Percentiles rank a stretch among this genome's conserved stretches.
Evolutionary conservation across 2,888 invertebrate species (phyloP).

Genomic region (Isotomurus palustris): DNA sequence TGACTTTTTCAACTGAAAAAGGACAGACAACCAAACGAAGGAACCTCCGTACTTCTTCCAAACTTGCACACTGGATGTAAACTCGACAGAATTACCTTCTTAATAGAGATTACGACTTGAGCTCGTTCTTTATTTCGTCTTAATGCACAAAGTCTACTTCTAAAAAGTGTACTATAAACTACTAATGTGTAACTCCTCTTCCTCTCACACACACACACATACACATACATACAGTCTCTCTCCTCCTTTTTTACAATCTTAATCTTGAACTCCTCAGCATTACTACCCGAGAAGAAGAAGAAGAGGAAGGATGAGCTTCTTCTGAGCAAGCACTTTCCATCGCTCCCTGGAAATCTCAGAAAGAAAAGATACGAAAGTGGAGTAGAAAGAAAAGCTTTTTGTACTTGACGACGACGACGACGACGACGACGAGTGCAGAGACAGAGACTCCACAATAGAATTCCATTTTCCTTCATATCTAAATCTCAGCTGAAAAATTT

Average conservation of each 20-base stretch:
- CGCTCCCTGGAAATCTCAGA: no score
- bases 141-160: constrained; percentile 6
- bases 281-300: constrained; percentile 1
- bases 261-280: constrained; percentile 6
- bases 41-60: not conserved
- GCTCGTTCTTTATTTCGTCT: constrained; percentile 10
- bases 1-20: not conserved
- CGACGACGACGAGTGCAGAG: no score
- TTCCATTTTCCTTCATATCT: no score
- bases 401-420: no score
- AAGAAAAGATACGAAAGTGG: no score
- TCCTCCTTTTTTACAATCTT: not conserved
- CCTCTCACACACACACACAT: not conserved
- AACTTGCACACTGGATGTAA: not conserved
- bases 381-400: no score
- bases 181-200: constrained; percentile 8
- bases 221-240: not conserved
- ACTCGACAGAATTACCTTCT: constrained; percentile 11
- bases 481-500: constrained; percentile 11
- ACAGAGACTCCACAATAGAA: no score
- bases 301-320: no score
- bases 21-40: not conserved
- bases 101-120: constrained; percentile 10
- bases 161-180: constrained; percentile 14
- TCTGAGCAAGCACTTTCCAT: no score